Evolutionary conservation across 2,888 invertebrate genomes (phyloP).

Genomic region (Stenotaenia linearis): DNA sequence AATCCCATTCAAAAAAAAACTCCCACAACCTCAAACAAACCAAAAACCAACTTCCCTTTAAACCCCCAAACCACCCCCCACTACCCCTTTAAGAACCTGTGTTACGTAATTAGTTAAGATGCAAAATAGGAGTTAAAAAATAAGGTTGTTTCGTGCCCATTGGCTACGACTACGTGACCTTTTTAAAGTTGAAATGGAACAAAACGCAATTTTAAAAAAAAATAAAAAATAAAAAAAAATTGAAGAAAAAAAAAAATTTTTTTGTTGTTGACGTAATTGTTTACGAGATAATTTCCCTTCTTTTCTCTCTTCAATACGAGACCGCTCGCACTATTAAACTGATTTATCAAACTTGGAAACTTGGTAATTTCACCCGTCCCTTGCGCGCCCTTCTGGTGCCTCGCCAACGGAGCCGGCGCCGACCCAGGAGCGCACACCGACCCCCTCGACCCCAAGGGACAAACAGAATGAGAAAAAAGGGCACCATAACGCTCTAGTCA

Average conservation of each 20-base stretch:
- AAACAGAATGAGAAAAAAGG: not conserved
- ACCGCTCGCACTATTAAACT: not conserved
- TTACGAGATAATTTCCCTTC: not conserved
- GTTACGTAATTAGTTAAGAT: not conserved
- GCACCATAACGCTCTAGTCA: not conserved
- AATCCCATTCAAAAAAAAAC: too few relatives aligned
- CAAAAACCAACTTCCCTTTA: too few relatives aligned
- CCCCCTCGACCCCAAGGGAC: conserved; percentile 20
- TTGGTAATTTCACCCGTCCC: conserved; percentile 2
- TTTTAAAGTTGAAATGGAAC: not conserved
- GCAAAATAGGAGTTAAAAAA: not conserved
- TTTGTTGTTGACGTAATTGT: not conserved
- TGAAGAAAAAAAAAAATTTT: not conserved
- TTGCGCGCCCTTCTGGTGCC: conserved; percentile 8
- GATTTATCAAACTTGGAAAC: conserved; percentile 9
- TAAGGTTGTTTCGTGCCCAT: not conserved
- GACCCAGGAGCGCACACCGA: conserved; percentile 10
- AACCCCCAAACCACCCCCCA: too few relatives aligned
- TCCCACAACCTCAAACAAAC: too few relatives aligned
- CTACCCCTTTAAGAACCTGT: not conserved
- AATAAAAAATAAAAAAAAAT: too few relatives aligned
- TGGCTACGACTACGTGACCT: not conserved
- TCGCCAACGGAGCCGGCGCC: conserved; percentile 9
- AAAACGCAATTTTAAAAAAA: not conserved
- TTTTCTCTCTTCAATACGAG: not conserved